A percentile compares a stretch with the other conserved stretches of the same genome.
Evolutionary conservation across 2,113 vertebrate species (phyloP).

Genomic region (Thalassoma bifasciatum): DNA sequence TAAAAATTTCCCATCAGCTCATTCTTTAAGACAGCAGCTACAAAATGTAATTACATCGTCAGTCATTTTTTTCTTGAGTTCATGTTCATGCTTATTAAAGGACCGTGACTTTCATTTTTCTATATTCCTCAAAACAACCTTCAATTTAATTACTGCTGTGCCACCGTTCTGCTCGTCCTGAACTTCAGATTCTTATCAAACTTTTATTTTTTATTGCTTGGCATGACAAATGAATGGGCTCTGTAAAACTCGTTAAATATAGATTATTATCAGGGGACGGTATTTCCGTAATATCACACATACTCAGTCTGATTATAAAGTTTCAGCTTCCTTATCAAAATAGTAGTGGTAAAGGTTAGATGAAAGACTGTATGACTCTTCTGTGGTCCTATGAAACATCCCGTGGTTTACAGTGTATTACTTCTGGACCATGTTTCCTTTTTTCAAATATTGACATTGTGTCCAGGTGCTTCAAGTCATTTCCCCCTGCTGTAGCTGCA

Average conservation of each 20-base stretch:
- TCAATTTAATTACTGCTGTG: constrained; percentile 65
- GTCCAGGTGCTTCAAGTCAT: constrained; percentile 68
- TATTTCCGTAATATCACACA: constrained; percentile 52
- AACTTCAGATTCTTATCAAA: constrained; percentile 75
- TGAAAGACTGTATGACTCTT: constrained; percentile 21
- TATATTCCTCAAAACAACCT: constrained; percentile 63
- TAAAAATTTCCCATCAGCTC: constrained; percentile 27
- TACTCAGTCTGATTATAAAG: constrained; percentile 40
- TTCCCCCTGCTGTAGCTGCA: constrained; percentile 55
- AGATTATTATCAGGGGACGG: constrained; percentile 64
- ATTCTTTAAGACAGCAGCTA: constrained; percentile 33
- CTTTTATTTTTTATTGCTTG: constrained; percentile 66
- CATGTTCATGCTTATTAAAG: constrained; percentile 48
- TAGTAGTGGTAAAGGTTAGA: constrained; percentile 24
- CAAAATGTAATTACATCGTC: constrained; percentile 60
- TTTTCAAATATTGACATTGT: constrained; percentile 63
- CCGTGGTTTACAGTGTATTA: constrained; percentile 41
- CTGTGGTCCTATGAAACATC: constrained; percentile 27
- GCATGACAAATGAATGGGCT: constrained; percentile 66
- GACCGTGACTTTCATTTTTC: constrained; percentile 55
- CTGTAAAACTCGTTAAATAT: constrained; percentile 68
- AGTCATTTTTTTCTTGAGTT: constrained; percentile 46
- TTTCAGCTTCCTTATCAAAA: constrained; percentile 34
- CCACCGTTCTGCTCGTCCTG: constrained; percentile 36
- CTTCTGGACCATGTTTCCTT: constrained; percentile 47